Percentiles rank a stretch among this genome's conserved stretches.
These are phyloP conservation scores for Piaya cayana DNA, from an alignment of 2,113 vertebrate genomes.

Conservation along the genomic window DNA sequence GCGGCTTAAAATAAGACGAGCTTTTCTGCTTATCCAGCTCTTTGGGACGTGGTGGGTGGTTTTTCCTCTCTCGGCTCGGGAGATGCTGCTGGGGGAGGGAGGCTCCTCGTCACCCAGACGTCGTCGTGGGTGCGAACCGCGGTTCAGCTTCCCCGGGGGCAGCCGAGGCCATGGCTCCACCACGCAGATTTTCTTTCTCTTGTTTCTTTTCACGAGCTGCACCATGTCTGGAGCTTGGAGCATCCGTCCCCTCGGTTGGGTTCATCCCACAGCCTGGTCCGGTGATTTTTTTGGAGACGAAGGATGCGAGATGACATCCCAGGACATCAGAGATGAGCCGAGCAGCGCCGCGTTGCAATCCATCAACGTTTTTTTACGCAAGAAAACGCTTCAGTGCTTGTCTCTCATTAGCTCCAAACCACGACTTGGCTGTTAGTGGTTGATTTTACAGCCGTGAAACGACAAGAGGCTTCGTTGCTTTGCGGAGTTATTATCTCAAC, in stretches of 20 bases:
- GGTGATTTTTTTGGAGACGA: background rate
- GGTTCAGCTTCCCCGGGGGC: background rate
- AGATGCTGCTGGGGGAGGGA: background rate
- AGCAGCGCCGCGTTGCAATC: rapidly evolving
- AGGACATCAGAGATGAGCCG: background rate
- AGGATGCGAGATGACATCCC: rapidly evolving
- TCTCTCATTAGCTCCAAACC: background rate
- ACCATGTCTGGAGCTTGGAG: rapidly evolving
- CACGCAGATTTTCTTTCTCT: background rate
- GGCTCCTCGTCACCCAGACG: background rate
- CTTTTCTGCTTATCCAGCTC: background rate
- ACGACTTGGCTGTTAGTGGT: rapidly evolving
- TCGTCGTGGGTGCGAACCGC: background rate
- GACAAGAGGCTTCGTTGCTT: background rate
- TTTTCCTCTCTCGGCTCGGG: background rate
- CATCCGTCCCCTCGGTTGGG: rapidly evolving
- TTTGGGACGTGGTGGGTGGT: background rate
- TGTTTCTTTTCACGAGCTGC: rapidly evolving
- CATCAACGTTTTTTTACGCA: rapidly evolving
- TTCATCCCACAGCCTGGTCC: background rate
- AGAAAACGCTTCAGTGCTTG: rapidly evolving
- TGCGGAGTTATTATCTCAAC: too few species aligned
- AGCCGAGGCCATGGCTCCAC: background rate
- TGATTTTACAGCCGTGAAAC: background rate
- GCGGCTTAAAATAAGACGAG: background rate